Evolutionary conservation across 2,888 invertebrate genomes (phyloP).

Genomic region (Xanthorhoe designata): DNA sequence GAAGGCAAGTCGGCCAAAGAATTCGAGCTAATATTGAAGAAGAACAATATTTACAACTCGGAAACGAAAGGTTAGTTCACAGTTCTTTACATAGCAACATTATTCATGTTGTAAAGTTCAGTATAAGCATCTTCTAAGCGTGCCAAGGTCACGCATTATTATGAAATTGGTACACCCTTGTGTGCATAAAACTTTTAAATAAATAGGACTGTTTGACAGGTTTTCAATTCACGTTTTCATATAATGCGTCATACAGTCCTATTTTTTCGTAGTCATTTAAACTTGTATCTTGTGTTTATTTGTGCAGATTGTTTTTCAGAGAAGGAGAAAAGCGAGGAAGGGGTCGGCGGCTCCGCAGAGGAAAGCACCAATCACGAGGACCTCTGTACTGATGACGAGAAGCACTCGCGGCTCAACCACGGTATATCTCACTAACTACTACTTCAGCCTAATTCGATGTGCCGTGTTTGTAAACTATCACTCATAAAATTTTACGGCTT

Average conservation of each 20-base stretch:
- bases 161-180: too few species aligned
- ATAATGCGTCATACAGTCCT: too few species aligned
- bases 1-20: conserved; percentile 79
- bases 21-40: conserved; percentile 78
- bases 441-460: too few species aligned
- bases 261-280: too few species aligned
- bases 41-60: conserved; percentile 73
- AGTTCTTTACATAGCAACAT: neutral
- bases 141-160: too few species aligned
- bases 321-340: conserved; percentile 69
- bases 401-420: conserved; percentile 76
- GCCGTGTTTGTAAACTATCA: too few species aligned
- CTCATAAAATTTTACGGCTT: too few species aligned
- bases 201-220: too few species aligned
- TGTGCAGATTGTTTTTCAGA: conserved; percentile 54
- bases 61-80: conserved; percentile 68
- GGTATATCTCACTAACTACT: conserved; percentile 51
- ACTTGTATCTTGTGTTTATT: conserved; percentile 26
- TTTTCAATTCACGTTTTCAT: too few species aligned
- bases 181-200: too few species aligned
- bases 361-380: conserved; percentile 57
- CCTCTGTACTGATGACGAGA: conserved; percentile 67
- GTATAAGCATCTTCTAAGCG: neutral
- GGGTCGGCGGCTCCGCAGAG: conserved; percentile 67
- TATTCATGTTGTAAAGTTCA: neutral